These are phyloP conservation scores for Cardiocondyla obscurior DNA, from an alignment of 1,140 invertebrate species.

Conservation along the genomic window DNA sequence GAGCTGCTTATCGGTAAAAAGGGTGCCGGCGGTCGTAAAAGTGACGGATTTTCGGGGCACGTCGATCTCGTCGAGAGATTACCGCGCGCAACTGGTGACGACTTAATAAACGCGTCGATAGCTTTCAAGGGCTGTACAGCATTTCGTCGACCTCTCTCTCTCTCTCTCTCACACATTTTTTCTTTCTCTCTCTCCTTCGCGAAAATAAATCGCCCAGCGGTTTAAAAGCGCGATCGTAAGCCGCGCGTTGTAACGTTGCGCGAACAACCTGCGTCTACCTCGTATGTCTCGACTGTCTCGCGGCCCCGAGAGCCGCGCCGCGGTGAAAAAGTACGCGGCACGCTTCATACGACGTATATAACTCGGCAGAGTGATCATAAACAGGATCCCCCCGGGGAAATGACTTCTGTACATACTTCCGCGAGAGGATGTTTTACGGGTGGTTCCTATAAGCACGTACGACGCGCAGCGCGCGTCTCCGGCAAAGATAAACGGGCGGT, in stretches of 20 bases:
- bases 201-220: neutral
- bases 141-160: neutral
- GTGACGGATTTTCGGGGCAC: constrained; percentile 40
- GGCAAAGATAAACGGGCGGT: constrained; percentile 40
- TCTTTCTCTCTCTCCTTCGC: neutral
- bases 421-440: constrained; percentile 58
- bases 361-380: constrained; percentile 71
- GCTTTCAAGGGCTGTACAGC: neutral
- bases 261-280: constrained; percentile 40
- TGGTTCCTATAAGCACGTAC: constrained; percentile 27
- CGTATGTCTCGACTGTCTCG: constrained; percentile 47
- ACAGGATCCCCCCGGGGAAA: constrained; percentile 68
- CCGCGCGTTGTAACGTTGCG: neutral
- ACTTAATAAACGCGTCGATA: constrained; percentile 33
- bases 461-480: constrained; percentile 1
- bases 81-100: constrained; percentile 43
- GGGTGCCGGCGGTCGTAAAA: constrained; percentile 36
- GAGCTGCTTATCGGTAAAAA: constrained; percentile 33
- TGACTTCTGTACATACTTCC: constrained; percentile 60
- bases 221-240: constrained; percentile 2
- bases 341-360: constrained; percentile 66
- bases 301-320: neutral
- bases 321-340: constrained; percentile 47
- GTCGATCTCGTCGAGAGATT: neutral
- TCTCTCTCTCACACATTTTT: too few species aligned